phyloP scores from a whole-genome alignment of 1,140 invertebrate genomes.

The Hirudo medicinalis region DNA sequence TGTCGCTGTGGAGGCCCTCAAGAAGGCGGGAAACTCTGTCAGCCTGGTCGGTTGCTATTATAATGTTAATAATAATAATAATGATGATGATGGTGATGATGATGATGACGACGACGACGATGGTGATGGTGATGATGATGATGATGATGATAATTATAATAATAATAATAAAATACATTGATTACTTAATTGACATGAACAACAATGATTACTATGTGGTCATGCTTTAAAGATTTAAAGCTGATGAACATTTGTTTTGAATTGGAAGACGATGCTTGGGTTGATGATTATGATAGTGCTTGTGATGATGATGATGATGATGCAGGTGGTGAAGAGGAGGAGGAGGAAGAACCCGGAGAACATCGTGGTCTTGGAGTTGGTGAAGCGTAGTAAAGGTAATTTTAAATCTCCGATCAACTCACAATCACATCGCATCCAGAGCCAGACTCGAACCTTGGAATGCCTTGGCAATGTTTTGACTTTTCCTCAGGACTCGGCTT shows the following conservation, averaged over 20 bases:
- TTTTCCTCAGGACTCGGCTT: conserved; percentile 63
- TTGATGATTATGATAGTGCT: neutral
- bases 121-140: conserved; percentile 1
- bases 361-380: conserved; percentile 9
- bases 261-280: too few species aligned
- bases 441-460: too few species aligned
- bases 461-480: too few species aligned
- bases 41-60: conserved; percentile 58
- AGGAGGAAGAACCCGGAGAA: conserved; percentile 12
- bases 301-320: neutral
- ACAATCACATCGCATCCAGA: too few species aligned
- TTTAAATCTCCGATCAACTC: neutral
- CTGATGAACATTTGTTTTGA: too few species aligned
- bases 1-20: conserved; percentile 86
- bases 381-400: conserved; percentile 16
- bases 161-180: too few species aligned
- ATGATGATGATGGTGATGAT: neutral
- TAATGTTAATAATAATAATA: neutral
- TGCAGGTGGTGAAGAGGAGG: conserved; percentile 4
- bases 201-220: too few species aligned
- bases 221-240: too few species aligned
- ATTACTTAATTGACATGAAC: too few species aligned
- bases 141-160: neutral
- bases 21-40: conserved; percentile 82
- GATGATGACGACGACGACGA: neutral